Base-by-base conservation (phyloP, 2,113 vertebrate genomes). In the Galbula dea region DNA sequence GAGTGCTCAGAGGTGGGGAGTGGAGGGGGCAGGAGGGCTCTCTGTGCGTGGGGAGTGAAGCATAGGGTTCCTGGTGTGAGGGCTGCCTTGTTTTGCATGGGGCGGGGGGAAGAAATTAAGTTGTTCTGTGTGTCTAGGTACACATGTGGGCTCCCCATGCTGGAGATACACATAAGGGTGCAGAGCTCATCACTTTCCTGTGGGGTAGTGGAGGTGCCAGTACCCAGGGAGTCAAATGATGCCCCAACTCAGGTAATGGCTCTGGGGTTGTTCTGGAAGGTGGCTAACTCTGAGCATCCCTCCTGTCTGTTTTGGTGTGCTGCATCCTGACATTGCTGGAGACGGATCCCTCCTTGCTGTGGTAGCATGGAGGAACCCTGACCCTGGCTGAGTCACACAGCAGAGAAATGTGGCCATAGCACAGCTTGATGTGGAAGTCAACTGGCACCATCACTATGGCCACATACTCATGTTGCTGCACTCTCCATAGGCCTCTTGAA, bases 131-230 rank as follows among this genome's bases (percentile, higher is more conserved):
- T 46, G 37, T 43, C n/a, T 61, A 0, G 0, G 3, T 26, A 26
- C 4, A 2, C 7, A 6, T 0, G 0, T 62, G 79, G 34, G 22
- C 21, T 85, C 19, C n/a, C 17, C 10, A 1, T 30, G 26, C 39
- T 82, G n/a, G 71, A 63, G 36, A 26, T 17, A 5, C 3, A 2
- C 2, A 12, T 39, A n/a, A 46, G 5, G 39, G 10, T 55, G 48
- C 1, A 4, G 30, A 68, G 16, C 11, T 8, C 0, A 0, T 26
- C 0, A 0, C 34, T 41, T 5, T 66, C 12, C 11, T 13, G 5
- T 6, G 6, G 8, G 1, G 5, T 10, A 4, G 6, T 54, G 37
- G 45, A 83, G 18, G 7, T 79, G 29, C n/a, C 1, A 3, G 14
- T n/a, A 43, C 11, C 20, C 59, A 58, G 20, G 73, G 29, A 75